These are phyloP conservation scores for Phenganax subtilis DNA, from an alignment of 92 coral and sea anemone species.

Conservation along the genomic window DNA sequence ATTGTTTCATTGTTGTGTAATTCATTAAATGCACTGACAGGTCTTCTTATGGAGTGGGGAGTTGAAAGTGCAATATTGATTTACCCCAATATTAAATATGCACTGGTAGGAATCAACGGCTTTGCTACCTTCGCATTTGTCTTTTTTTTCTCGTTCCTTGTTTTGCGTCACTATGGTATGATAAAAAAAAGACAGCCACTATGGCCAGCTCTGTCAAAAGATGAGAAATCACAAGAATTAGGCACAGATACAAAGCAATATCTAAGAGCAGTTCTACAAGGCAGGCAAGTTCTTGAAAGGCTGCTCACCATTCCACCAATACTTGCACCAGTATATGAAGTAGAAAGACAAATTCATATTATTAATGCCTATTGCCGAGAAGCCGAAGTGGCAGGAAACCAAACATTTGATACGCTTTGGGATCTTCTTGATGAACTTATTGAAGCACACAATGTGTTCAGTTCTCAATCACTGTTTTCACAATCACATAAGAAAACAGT, in stretches of 20 bases:
- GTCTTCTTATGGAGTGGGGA: slow-evolving; percentile 66
- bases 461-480: slow-evolving; percentile 77
- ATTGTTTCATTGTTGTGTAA: slow-evolving; percentile 69
- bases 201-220: slow-evolving; percentile 87
- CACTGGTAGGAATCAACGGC: slow-evolving; percentile 59
- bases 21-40: slow-evolving; percentile 70
- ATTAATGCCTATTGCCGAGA: slow-evolving; percentile 98
- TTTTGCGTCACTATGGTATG: slow-evolving; percentile 65
- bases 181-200: slow-evolving; percentile 59
- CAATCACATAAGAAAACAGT: slow-evolving; percentile 80
- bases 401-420: slow-evolving; percentile 96
- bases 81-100: slow-evolving; percentile 73
- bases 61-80: slow-evolving; percentile 69
- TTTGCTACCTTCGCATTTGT: slow-evolving; percentile 54
- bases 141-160: slow-evolving; percentile 67
- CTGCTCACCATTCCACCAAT: slow-evolving; percentile 87
- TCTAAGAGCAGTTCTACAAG: slow-evolving; percentile 89
- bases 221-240: slow-evolving; percentile 70
- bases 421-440: slow-evolving; percentile 96
- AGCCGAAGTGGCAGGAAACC: slow-evolving; percentile 84
- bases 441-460: slow-evolving; percentile 84
- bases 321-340: slow-evolving; percentile 89
- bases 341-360: slow-evolving; percentile 93
- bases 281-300: slow-evolving; percentile 90
- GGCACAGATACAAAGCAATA: slow-evolving; percentile 77